Conservation (phyloP, 2,797 vertebrate genomes). For the Amphiprion clarkii region DNA sequence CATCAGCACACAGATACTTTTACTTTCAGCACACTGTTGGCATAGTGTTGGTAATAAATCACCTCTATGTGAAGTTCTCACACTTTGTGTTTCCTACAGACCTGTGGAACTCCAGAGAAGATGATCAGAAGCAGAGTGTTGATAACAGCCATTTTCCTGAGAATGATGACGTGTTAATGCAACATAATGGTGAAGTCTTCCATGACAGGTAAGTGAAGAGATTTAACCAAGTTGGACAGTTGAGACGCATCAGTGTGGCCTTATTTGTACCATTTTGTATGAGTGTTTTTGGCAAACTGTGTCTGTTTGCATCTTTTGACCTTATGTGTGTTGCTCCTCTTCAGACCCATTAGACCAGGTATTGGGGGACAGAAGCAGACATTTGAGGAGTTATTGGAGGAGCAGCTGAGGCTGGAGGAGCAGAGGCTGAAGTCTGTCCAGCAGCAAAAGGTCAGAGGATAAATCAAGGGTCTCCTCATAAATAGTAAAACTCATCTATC, state of each 20-base stretch:
- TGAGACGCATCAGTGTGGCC: background rate
- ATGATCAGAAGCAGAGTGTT: slow-evolving; percentile 36
- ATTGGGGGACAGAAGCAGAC: slow-evolving; percentile 88
- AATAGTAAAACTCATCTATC: background rate
- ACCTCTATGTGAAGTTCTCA: background rate
- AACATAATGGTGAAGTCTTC: background rate
- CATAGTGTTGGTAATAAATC: background rate
- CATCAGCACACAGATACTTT: background rate
- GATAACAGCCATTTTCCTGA: slow-evolving; percentile 12
- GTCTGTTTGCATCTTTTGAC: background rate
- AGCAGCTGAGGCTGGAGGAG: slow-evolving; percentile 93
- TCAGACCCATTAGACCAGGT: slow-evolving; percentile 90
- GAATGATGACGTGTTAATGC: background rate
- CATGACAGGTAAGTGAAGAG: slow-evolving; percentile 74
- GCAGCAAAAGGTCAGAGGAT: slow-evolving; percentile 75
- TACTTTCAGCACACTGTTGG: background rate
- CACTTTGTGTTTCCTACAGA: slow-evolving; percentile 27
- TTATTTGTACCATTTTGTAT: background rate
- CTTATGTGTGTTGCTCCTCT: slow-evolving; percentile 6
- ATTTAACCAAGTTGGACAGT: background rate
- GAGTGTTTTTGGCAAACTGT: background rate
- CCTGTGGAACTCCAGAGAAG: slow-evolving; percentile 28
- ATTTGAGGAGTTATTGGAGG: slow-evolving; percentile 95
- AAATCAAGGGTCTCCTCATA: background rate
- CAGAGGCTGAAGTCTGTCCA: slow-evolving; percentile 79